These are phyloP conservation scores for Drosophila antonietae DNA, from an alignment of 2,888 invertebrate genomes.

Conservation along the genomic window DNA sequence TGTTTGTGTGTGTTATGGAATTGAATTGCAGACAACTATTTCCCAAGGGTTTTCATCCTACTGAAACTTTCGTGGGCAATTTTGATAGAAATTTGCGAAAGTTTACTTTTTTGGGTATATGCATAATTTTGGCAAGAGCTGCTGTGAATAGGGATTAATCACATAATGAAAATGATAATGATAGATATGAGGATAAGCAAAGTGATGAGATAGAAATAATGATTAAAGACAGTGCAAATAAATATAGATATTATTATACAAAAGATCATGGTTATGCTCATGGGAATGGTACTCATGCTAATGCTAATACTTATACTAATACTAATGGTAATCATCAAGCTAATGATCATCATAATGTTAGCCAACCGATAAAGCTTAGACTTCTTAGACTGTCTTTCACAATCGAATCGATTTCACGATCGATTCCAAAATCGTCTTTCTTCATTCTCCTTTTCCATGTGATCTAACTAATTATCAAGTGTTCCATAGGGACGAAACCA, in stretches of 20 bases:
- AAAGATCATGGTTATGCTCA: not conserved
- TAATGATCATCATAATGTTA: too few species aligned
- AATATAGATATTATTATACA: not conserved
- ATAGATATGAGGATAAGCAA: not conserved
- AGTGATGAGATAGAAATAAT: not conserved
- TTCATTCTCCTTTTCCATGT: too few species aligned
- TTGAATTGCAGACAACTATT: conserved; percentile 16
- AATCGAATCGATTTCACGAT: too few species aligned
- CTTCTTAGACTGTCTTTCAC: too few species aligned
- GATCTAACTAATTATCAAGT: too few species aligned
- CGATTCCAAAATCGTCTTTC: too few species aligned
- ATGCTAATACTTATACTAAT: not conserved
- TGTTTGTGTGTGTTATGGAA: conserved; percentile 18
- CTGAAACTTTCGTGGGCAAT: not conserved
- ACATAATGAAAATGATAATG: not conserved
- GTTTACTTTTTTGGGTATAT: not conserved
- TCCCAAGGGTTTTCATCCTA: not conserved
- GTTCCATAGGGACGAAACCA: too few species aligned
- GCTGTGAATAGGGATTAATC: not conserved
- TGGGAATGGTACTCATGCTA: not conserved
- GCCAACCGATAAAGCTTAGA: too few species aligned
- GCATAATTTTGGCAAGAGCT: conserved; percentile 1
- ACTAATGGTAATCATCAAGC: too few species aligned
- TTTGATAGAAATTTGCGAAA: not conserved
- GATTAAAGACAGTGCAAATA: too few species aligned